Evolutionary conservation across 1,140 invertebrate genomes (phyloP), one percentile per base, ranked within the genome.

Genomic region (Gryon sp.): DNA sequence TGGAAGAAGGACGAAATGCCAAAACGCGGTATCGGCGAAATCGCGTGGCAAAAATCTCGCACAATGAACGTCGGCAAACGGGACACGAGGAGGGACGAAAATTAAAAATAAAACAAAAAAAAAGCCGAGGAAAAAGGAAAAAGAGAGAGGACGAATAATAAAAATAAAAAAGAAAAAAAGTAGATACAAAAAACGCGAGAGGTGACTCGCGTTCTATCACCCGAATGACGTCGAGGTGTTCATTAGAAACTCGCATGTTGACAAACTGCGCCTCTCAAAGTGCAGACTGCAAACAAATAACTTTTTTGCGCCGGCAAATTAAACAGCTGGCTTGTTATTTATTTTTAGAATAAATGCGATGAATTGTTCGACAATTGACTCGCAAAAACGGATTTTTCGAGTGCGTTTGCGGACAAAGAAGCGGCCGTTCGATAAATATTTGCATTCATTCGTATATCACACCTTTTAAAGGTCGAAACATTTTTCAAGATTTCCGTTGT

Each of bases 21-120:
- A 15, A 70, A 70, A 70, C 55, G 53, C 26, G 55, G 50, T 70
- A 70, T 70, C 55, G 55, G 22, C 66, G 66, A 70, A 70, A 70
- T 60, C 55, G 55, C 45, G 66, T 60, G 66, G 53, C 43, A 60
- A 70, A 60, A 70, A 60, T 53, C 34, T 70, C 55, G 26, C 28
- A 70, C 66, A 60, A 52, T 60, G 46, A 36, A 43, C 69, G 53
- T 46, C 52, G 53, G 34, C 16, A 9, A 59, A 59, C 52, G 65
- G 53, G 68, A 66, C 40, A 46, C 48, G 20, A 53, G 36, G 50
- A 46, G 52, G 32, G n/a, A 57, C 24, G 41, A 43, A 68, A 55
- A 66, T 53, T 34, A 40, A 43, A 65, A 65, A 52, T n/a, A 63
- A 52, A 14, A 59, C 34, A 60, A 28, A 43, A 62, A 45, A 66